Evolutionary conservation across 2,113 vertebrate genomes (phyloP), one percentile per base, ranked within the genome.

Genomic region (Pycnonotus jocosus): DNA sequence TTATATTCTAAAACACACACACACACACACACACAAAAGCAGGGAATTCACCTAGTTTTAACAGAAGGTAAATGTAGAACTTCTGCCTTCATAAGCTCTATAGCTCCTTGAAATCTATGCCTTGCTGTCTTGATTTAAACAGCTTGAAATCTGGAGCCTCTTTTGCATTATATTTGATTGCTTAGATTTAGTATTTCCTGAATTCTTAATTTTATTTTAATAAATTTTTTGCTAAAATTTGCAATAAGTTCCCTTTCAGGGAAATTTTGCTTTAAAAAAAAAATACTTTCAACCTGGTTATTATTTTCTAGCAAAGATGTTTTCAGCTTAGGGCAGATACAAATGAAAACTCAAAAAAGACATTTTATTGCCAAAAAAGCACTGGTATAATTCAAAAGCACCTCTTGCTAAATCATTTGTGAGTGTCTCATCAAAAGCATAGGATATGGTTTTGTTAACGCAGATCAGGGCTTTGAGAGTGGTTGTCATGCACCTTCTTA

Each of bases 381-480:
- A 93, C 96, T 97, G 95, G 95, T 94, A 94, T 96, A 96, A 96
- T 97, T 97, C 96, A 97, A 95, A 97, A 97, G 95, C 83, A 81
- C 78, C 86, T 86, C 86, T 91, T 86, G 81, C 92, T 96, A 97
- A 97, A 97, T 97, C 90, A 94, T 94, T 95, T 96, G 91, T 96
- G 96, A 95, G 95, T 95, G 94, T 97, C 97, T 96, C 95, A 97
- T 97, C 96, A 97, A 96, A 97, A 93, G 90, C 94, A 86, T 81
- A 81, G 79, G 90, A 89, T 96, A 87, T 81, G 79, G 94, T 94
- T 89, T 95, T 95, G 90, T 94, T 93, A 88, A 77, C 28, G 5
- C 81, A 95, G 83, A 93, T 94, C 84, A 83, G 78, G 48, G 92
- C 88, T 97, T 96, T 95, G 86, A 95, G 93, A 85, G 90, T 58